Evolutionary conservation across 2,797 vertebrate species (phyloP).

Genomic region (Lemur catta): DNA sequence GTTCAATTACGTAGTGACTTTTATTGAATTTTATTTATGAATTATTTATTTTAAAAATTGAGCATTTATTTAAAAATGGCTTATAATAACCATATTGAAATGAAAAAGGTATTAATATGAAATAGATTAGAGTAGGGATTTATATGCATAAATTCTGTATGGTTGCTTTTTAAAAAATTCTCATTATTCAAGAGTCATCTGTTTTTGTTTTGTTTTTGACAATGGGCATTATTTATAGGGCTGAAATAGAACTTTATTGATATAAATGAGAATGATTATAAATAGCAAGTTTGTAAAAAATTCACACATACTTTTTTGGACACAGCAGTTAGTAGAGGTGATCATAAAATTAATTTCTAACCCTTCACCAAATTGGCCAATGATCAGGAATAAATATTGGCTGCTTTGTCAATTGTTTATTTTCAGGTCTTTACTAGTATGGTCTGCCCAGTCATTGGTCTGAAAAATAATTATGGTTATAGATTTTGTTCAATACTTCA

Average conservation of each 20-base stretch:
- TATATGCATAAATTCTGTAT: conserved; percentile 31
- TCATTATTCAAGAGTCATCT: conserved; percentile 35
- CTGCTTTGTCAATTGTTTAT: not conserved
- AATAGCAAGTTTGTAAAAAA: conserved; percentile 13
- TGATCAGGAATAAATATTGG: conserved; percentile 6
- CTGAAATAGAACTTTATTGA: conserved; percentile 25
- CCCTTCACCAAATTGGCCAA: conserved; percentile 19
- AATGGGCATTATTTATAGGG: not conserved
- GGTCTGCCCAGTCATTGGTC: not conserved
- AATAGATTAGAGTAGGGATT: not conserved
- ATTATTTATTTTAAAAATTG: conserved; percentile 20
- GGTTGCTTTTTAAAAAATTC: not conserved
- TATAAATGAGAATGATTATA: conserved; percentile 5
- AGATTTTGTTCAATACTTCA: conserved; percentile 22
- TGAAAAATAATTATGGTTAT: conserved; percentile 4
- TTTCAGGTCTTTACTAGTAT: not conserved
- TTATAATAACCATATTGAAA: conserved; percentile 11
- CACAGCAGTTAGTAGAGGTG: not conserved
- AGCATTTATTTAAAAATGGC: conserved; percentile 6
- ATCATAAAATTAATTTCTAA: conserved; percentile 37
- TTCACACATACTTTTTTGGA: not conserved
- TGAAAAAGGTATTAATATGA: not conserved
- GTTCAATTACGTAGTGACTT: conserved; percentile 2
- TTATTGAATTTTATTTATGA: not conserved
- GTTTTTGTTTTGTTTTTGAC: conserved; percentile 17